Percentiles rank a stretch among this genome's conserved stretches.
These are phyloP conservation scores for Parazoanthus swiftii DNA, from an alignment of 92 coral and sea anemone species.

Conservation along the genomic window DNA sequence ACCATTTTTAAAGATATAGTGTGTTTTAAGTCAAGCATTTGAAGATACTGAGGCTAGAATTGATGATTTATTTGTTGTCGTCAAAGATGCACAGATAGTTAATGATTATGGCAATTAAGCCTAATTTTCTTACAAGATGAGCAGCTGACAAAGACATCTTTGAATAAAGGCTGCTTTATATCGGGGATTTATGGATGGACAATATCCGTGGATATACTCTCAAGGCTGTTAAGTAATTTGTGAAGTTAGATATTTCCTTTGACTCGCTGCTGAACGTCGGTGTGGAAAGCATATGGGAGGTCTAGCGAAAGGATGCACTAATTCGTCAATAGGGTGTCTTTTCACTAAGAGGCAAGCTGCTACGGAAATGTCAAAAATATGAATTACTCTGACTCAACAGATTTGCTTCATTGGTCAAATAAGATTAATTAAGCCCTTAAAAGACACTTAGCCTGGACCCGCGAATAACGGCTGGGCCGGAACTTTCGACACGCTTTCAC, in stretches of 20 bases:
- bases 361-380: constrained; percentile 33
- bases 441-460: constrained; percentile 11
- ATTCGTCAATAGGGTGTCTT: constrained; percentile 31
- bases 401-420: constrained; percentile 32
- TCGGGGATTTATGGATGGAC: background rate
- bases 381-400: constrained; percentile 18
- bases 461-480: background rate
- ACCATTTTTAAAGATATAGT: background rate
- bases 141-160: constrained; percentile 8
- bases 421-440: constrained; percentile 40
- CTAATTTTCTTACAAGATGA: constrained; percentile 40
- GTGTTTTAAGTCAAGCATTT: background rate
- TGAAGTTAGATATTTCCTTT: background rate
- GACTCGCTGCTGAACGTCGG: background rate
- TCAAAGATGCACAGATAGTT: constrained; percentile 8
- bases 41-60: constrained; percentile 1
- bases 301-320: constrained; percentile 21
- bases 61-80: constrained; percentile 44
- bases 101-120: constrained; percentile 27
- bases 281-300: constrained; percentile 38
- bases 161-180: background rate
- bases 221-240: background rate
- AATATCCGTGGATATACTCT: constrained; percentile 9
- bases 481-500: background rate
- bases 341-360: constrained; percentile 30